These are phyloP conservation scores for Eulemur rufifrons DNA, from an alignment of 2,113 vertebrate genomes.

Conservation along the genomic window DNA sequence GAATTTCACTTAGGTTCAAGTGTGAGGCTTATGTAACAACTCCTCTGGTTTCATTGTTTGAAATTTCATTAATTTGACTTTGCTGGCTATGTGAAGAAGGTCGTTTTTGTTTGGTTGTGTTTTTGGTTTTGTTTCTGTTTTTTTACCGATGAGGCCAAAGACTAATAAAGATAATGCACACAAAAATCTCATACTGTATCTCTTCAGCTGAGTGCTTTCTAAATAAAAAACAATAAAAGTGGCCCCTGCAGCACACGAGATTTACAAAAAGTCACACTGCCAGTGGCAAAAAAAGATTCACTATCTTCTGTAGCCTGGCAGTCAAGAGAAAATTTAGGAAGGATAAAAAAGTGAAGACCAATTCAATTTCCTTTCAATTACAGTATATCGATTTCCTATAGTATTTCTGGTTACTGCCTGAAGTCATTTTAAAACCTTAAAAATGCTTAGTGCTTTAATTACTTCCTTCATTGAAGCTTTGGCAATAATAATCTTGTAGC, in stretches of 20 bases:
- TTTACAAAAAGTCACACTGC: slow-evolving; percentile 1
- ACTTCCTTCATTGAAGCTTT: slow-evolving; percentile 65
- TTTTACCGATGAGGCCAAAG: not conserved
- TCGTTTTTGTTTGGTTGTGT: not conserved
- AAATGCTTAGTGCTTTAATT: slow-evolving; percentile 68
- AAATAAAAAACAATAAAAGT: slow-evolving; percentile 36
- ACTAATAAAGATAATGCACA: slow-evolving; percentile 14
- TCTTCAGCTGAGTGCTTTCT: not conserved
- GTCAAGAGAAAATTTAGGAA: slow-evolving; percentile 20
- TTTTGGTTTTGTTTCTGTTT: not conserved
- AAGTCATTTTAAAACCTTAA: slow-evolving; percentile 58
- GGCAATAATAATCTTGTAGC: slow-evolving; percentile 70
- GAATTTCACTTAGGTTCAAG: not conserved
- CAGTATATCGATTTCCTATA: slow-evolving; percentile 44
- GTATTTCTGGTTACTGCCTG: not conserved
- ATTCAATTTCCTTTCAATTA: slow-evolving; percentile 66
- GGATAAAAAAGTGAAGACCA: not conserved
- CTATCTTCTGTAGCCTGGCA: not conserved
- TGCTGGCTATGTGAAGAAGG: not conserved
- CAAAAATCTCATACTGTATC: not conserved
- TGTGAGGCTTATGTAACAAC: not conserved
- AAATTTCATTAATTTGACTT: slow-evolving; percentile 22
- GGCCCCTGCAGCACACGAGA: not conserved
- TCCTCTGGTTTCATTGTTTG: not conserved
- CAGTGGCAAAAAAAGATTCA: not conserved